Evolutionary conservation across 2,888 invertebrate species (phyloP), one percentile per base, ranked within the genome.

Genomic region (Eupithecia dodoneata): DNA sequence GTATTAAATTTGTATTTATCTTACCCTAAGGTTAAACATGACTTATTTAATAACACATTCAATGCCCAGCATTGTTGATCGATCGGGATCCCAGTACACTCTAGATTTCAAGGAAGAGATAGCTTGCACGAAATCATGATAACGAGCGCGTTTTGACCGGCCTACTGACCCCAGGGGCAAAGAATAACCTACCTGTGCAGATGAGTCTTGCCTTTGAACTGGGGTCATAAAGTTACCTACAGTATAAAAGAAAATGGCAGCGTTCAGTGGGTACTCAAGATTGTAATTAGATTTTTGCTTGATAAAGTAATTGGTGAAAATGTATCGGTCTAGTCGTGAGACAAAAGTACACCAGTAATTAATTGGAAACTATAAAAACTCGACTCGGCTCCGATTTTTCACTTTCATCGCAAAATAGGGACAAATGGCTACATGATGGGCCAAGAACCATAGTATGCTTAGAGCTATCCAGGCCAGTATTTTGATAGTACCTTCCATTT

Each of bases 41-140:
- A 70, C 2, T 70, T 13, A 49, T 70, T 18, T 70, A 30, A 49
- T 70, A 70, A 70, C 47, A 70, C 47, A 45, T 70, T 70, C 47
- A 70, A 47, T 47, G 47, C 47, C 70, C 70, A 42, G 15, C 66
- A 66, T 42, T 66, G 66, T 66, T 45, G 69, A 70, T 47, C 70
- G 70, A 70, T 69, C 45, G 69, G n/a, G 69, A 69, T 69, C 45
- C 44, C n/a, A 65, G 13, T 72, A 79, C 81, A 84, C 86, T 87
- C 85, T 84, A 88, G 90, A 90, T 90, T 83, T 83, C 81, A 65
- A 78, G 81, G 83, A 83, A 86, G 79, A 81, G 89, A 90, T 90
- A 90, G 76, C 83, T 71, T 71, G 83, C 89, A 88, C 87, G 88
- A 85, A 83, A 85, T 77, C 73, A 73, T 83, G 85, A 88, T 87